These are phyloP conservation scores for Drosophila orena DNA, from an alignment of 1,140 invertebrate genomes.

Conservation along the genomic window DNA sequence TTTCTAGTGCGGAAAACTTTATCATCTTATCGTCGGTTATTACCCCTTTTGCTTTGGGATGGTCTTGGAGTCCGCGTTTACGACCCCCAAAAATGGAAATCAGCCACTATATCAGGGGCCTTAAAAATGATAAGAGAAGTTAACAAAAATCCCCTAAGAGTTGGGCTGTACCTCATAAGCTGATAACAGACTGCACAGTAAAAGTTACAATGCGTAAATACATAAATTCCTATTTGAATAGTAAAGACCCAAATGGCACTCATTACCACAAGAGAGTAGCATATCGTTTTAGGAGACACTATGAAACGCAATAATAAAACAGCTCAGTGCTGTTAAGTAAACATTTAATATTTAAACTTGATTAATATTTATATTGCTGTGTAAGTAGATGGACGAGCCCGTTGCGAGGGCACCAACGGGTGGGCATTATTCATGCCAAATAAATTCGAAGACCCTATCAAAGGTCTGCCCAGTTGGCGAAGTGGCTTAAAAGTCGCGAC, in stretches of 20 bases:
- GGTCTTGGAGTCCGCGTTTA: conserved; percentile 38
- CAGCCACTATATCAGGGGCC: conserved; percentile 39
- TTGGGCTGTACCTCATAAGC: conserved; percentile 6
- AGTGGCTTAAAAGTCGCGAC: conserved; percentile 6
- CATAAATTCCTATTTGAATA: too few relatives aligned
- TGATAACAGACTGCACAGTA: conserved; percentile 23
- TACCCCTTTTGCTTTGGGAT: conserved; percentile 30
- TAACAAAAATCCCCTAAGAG: conserved; percentile 41
- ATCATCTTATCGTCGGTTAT: conserved; percentile 38
- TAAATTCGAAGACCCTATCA: conserved; percentile 35
- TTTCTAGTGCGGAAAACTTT: conserved; percentile 22
- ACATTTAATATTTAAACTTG: too few relatives aligned
- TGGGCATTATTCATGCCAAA: conserved; percentile 43
- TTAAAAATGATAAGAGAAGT: conserved; percentile 49
- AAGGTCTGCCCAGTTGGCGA: conserved; percentile 30
- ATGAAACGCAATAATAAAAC: too few relatives aligned
- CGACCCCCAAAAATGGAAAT: conserved; percentile 29
- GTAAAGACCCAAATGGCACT: too few relatives aligned
- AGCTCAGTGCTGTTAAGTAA: too few relatives aligned
- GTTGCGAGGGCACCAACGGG: conserved; percentile 13
- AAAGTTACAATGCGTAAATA: not conserved
- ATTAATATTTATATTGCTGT: too few relatives aligned
- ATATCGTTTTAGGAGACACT: too few relatives aligned
- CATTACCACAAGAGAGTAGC: too few relatives aligned
- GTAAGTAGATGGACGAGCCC: conserved; percentile 4